phyloP scores from a whole-genome alignment of 2,888 invertebrate species.

The Thymelicus lineola region DNA sequence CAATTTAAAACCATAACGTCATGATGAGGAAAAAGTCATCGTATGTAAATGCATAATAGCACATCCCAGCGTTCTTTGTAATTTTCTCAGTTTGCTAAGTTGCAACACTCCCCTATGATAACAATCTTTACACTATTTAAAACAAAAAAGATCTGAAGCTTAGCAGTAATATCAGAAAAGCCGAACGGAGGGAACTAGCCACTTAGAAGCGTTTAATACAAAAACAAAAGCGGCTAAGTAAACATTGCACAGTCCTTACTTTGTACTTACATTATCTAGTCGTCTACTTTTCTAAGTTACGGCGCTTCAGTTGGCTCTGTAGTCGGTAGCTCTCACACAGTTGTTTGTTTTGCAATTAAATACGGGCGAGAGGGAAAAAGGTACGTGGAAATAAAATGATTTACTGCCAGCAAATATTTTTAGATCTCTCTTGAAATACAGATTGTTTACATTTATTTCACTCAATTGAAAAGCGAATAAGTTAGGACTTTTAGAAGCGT shows the following conservation, averaged over 20 bases:
- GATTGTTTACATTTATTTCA: conserved; percentile 19
- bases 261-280: conserved; percentile 55
- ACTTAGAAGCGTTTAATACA: conserved; percentile 69
- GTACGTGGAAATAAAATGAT: conserved; percentile 36
- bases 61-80: background rate
- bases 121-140: background rate
- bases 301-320: conserved; percentile 34
- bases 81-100: background rate
- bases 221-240: conserved; percentile 62
- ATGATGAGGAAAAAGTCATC: too few species aligned
- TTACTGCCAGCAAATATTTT: conserved; percentile 29
- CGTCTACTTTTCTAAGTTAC: conserved; percentile 48
- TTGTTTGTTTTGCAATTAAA: conserved; percentile 38
- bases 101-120: too few species aligned
- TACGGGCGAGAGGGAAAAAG: conserved; percentile 34
- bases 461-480: background rate
- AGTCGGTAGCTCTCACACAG: conserved; percentile 35
- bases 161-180: conserved; percentile 32
- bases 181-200: conserved; percentile 53
- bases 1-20: too few species aligned
- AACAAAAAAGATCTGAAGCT: background rate
- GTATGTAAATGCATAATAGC: background rate
- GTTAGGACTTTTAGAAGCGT: background rate
- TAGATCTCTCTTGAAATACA: conserved; percentile 22
- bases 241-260: conserved; percentile 37